Evolutionary conservation across 2,888 invertebrate genomes (phyloP), one percentile per base, ranked within the genome.

Genomic region (Aphrophora alni): DNA sequence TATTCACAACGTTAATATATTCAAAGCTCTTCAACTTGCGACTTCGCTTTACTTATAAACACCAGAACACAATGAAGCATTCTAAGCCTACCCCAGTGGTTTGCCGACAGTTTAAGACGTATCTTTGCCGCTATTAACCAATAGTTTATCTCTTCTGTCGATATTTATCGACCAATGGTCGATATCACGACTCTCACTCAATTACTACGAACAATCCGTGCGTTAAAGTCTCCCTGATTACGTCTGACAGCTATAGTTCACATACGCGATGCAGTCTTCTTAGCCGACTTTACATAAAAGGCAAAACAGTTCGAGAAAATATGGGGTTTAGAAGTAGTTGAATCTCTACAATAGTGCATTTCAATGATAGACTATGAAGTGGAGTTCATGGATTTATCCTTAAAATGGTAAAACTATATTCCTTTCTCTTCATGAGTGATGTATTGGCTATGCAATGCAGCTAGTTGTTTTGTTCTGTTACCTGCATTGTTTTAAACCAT

Each of bases 121-220:
- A 44, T 44, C 8, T 10, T 14, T 44, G 33, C 33, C 10, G 4
- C 33, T 33, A 33, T 33, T 33, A 33, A 10, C 33, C 8, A 44
- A 44, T 44, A 44, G 12, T 44, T 44, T 44, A 44, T 14, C 44
- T 14, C 44, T 59, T 21, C 59, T n/a, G 59, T 10, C 4, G 1
- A 59, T 59, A 59, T 59, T 59, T 59, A 59, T 59, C 21, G n/a
- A 1, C 21, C 59, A 21, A 21, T 10, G 14, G 59, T 21, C 59
- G 12, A 44, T 44, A 44, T 14, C 44, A 44, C 44, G 44, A 17
- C 1, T 2, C 59, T 59, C 59, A 59, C 59, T 59, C 59, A 59
- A 59, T 59, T 59, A 59, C 59, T 59, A 59, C 21, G 59, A 59
- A 59, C 59, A 59, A 59, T 59, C 59, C 59, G 59, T 59, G 59